Evolutionary conservation across 2,113 vertebrate species (phyloP).

Genomic region (Lipotes vexillifer): DNA sequence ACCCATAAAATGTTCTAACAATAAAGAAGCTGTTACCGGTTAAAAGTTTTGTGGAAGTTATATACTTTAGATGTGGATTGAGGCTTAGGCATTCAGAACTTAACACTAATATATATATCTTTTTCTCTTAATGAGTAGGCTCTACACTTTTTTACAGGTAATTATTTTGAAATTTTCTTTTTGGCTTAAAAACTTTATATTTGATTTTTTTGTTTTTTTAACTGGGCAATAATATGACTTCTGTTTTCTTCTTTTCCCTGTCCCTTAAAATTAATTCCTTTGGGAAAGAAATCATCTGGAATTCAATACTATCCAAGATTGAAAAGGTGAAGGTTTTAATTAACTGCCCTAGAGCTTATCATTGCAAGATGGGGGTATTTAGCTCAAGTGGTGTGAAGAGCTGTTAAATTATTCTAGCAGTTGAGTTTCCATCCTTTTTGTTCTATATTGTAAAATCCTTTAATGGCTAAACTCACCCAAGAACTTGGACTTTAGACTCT

Average conservation of each 20-base stretch:
- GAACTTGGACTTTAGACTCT: conserved; percentile 58
- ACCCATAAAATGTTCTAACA: conserved; percentile 7
- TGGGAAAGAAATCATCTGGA: conserved; percentile 14
- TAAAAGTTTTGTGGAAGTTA: background rate
- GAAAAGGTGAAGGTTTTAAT: conserved; percentile 67
- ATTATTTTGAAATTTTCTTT: background rate
- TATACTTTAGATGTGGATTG: background rate
- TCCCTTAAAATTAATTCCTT: conserved; percentile 42
- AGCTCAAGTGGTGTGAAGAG: conserved; percentile 66
- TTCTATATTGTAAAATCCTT: conserved; percentile 64
- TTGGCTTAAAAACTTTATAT: background rate
- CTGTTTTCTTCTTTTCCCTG: background rate
- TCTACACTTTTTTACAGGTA: background rate
- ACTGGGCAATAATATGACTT: background rate
- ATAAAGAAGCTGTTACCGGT: background rate
- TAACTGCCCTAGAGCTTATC: conserved; percentile 45
- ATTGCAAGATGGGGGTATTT: conserved; percentile 52
- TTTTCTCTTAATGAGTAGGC: accelerated
- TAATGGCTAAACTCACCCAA: conserved; percentile 60
- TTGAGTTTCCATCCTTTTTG: conserved; percentile 62
- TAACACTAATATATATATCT: background rate
- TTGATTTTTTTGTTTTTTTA: background rate
- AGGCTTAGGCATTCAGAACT: background rate
- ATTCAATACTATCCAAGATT: conserved; percentile 3
- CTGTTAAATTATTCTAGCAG: conserved; percentile 71